phyloP scores from a whole-genome alignment of 2,797 vertebrate genomes.

The Tenualosa ilisha region DNA sequence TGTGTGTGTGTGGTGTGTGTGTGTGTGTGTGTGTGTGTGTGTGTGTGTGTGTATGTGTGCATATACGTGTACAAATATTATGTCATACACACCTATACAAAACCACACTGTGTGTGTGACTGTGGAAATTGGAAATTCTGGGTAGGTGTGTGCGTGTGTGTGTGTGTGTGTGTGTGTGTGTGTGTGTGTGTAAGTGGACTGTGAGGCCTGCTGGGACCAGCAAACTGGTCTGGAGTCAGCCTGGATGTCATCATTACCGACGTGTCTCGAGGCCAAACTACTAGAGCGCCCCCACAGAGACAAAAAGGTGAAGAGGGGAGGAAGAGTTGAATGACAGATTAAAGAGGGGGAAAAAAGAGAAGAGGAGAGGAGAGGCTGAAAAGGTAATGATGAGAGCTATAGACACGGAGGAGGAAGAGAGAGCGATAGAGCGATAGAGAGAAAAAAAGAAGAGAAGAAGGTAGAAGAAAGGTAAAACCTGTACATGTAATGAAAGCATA shows the following conservation, averaged over 20 bases:
- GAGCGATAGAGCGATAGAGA: not conserved
- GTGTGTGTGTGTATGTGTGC: too few relatives aligned
- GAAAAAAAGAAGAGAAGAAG: not conserved
- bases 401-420: not conserved
- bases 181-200: too few relatives aligned
- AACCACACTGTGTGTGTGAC: too few relatives aligned
- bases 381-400: not conserved
- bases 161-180: too few relatives aligned
- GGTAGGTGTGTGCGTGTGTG: not conserved
- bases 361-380: not conserved
- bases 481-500: too few relatives aligned
- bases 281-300: not conserved
- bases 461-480: too few relatives aligned
- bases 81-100: too few relatives aligned
- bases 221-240: not conserved
- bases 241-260: not conserved
- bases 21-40: too few relatives aligned
- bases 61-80: too few relatives aligned
- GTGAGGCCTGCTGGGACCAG: too few relatives aligned
- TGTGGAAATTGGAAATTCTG: not conserved
- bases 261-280: not conserved
- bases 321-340: not conserved
- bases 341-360: not conserved
- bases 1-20: too few relatives aligned
- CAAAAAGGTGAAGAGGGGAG: not conserved